Evolutionary conservation across 2,113 vertebrate species (phyloP).

Genomic region (Oryzias javanicus): DNA sequence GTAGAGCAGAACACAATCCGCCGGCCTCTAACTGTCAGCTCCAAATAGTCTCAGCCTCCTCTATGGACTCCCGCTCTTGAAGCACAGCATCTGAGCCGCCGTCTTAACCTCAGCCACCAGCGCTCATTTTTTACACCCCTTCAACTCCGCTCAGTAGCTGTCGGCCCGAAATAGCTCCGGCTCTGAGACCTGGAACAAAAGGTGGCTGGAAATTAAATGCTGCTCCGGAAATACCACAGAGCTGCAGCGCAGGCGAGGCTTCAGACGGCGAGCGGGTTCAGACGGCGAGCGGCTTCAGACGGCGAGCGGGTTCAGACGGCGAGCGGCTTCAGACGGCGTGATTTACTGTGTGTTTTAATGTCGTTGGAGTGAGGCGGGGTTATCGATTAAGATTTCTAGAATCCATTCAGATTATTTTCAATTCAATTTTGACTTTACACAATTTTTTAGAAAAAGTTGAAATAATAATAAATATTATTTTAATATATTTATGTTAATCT

Average conservation of each 20-base stretch:
- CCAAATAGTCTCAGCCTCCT: slow-evolving; percentile 39
- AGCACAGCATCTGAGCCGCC: slow-evolving; percentile 28
- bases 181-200: slow-evolving; percentile 36
- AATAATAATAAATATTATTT: too few species aligned
- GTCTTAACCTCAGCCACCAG: slow-evolving; percentile 33
- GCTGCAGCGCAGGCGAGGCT: not conserved
- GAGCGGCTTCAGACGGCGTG: slow-evolving; percentile 23
- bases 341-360: slow-evolving; percentile 65
- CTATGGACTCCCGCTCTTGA: not conserved
- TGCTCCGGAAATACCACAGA: slow-evolving; percentile 55
- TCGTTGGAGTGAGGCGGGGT: slow-evolving; percentile 40
- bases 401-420: too few species aligned
- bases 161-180: slow-evolving; percentile 63
- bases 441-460: too few species aligned
- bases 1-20: slow-evolving; percentile 35
- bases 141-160: slow-evolving; percentile 23
- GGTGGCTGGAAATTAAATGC: slow-evolving; percentile 52
- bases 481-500: too few species aligned
- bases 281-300: slow-evolving; percentile 7
- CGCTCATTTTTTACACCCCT: slow-evolving; percentile 16
- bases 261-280: slow-evolving; percentile 4
- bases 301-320: not conserved
- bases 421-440: too few species aligned
- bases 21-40: slow-evolving; percentile 52
- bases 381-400: too few species aligned